Evolutionary conservation across 2,797 vertebrate species (phyloP).

Genomic region (Gambusia yucatana): DNA sequence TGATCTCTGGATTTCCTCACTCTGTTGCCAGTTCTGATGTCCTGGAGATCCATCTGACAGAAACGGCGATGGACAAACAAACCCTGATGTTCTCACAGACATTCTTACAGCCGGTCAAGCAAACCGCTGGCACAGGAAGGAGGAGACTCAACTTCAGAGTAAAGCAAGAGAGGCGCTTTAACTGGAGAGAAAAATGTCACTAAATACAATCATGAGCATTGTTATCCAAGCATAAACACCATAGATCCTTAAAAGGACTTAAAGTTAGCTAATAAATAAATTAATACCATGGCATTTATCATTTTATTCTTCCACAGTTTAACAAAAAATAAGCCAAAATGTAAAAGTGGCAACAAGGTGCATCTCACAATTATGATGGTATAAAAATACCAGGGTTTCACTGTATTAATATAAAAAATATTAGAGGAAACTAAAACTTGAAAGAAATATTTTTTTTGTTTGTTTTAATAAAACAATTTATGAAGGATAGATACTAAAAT

Average conservation of each 20-base stretch:
- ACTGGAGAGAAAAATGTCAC: background rate
- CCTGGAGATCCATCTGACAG: slow-evolving; percentile 72
- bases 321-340: background rate
- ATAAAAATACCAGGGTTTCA: background rate
- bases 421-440: background rate
- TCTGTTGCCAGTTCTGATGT: slow-evolving; percentile 61
- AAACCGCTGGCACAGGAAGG: slow-evolving; percentile 35
- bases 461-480: too few species aligned
- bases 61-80: slow-evolving; percentile 63
- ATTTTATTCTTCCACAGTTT: background rate
- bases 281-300: background rate
- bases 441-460: background rate
- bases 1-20: slow-evolving; percentile 16
- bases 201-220: background rate
- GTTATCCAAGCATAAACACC: background rate
- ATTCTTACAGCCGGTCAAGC: slow-evolving; percentile 46
- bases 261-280: background rate
- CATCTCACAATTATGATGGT: background rate
- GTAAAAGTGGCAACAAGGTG: background rate
- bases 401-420: background rate
- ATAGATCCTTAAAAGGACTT: background rate
- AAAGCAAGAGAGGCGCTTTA: background rate
- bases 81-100: slow-evolving; percentile 82
- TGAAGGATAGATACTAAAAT: too few species aligned
- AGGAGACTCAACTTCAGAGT: slow-evolving; percentile 33